Evolutionary conservation across 2,888 invertebrate genomes (phyloP).

Genomic region (Machimus atricapillus): DNA sequence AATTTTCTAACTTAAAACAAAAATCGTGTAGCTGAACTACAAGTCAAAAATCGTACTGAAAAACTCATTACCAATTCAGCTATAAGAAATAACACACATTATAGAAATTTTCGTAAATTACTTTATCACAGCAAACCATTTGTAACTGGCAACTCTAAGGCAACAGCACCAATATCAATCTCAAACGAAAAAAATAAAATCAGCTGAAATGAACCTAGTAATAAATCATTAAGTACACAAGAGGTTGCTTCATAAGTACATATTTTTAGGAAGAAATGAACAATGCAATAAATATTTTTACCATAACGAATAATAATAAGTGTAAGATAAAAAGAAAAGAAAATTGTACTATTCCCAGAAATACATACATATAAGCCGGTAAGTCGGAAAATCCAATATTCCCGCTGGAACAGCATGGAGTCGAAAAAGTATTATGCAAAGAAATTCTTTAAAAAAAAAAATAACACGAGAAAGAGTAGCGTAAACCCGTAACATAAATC

Average conservation of each 20-base stretch:
- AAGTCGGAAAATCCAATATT: background rate
- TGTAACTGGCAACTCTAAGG: background rate
- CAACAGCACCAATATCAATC: constrained; percentile 12
- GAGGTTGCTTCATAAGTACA: constrained; percentile 30
- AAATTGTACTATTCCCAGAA: background rate
- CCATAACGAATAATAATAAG: background rate
- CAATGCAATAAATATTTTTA: constrained; percentile 40
- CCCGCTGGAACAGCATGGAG: background rate
- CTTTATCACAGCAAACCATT: background rate
- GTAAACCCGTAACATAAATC: background rate
- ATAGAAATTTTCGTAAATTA: background rate
- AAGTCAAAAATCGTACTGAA: too few relatives aligned
- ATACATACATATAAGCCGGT: background rate
- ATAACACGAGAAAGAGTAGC: background rate
- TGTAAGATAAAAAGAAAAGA: background rate
- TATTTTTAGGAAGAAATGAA: constrained; percentile 33
- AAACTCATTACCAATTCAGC: background rate
- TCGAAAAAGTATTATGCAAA: background rate
- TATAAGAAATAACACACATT: background rate
- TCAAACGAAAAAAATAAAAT: background rate
- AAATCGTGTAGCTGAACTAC: too few relatives aligned
- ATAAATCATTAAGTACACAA: constrained; percentile 23
- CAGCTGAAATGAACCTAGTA: background rate
- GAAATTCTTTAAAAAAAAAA: background rate
- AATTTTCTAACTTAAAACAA: too few relatives aligned